Evolutionary conservation across 2,113 vertebrate species (phyloP), one percentile per base, ranked within the genome.

Genomic region (Nasalis larvatus): DNA sequence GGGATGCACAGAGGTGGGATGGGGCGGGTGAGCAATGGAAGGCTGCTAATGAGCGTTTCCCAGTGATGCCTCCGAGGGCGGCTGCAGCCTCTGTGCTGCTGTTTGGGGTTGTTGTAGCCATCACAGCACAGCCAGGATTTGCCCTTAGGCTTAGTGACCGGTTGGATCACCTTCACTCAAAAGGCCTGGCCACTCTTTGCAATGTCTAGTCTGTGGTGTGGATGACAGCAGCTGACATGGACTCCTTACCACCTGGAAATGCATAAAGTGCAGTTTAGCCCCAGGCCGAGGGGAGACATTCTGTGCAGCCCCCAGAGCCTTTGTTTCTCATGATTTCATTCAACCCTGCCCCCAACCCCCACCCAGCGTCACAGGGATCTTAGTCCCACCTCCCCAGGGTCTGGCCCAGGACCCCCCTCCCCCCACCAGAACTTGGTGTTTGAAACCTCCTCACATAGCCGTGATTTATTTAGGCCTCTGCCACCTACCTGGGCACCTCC

Each of bases 381-480:
- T 40, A 76, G 56, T 73, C n/a, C 77, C 10, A 25, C 40, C 45
- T 77, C 52, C 54, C 49, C 40, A 80, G 40, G 21, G 23, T 86
- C 91, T 81, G 90, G 40, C 91, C 12, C 30, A 47, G 40, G n/a
- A 77, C 42, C 45, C 49, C 30, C 3, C 3, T 6, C 27, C 17
- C 30, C 30, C 6, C 0, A 32, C 32, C 66, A 54, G 52, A 18
- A 20, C 76, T 66, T 60, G 77, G 60, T 66, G 52, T 88, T 88
- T 85, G 52, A 95, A 88, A 77, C 92, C 58, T 78, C 66, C 45
- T 60, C n/a, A 0, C n/a, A 9, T 63, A 42, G 40, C 52, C 20
- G 6, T 71, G 35, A 27, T 84, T 92, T 92, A 82, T 89, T 73
- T 87, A 90, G 69, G 88, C 52, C 45, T 68, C 88, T 96, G 87